Evolutionary conservation across 2,888 invertebrate genomes (phyloP).

Genomic region (Phortica okadai): DNA sequence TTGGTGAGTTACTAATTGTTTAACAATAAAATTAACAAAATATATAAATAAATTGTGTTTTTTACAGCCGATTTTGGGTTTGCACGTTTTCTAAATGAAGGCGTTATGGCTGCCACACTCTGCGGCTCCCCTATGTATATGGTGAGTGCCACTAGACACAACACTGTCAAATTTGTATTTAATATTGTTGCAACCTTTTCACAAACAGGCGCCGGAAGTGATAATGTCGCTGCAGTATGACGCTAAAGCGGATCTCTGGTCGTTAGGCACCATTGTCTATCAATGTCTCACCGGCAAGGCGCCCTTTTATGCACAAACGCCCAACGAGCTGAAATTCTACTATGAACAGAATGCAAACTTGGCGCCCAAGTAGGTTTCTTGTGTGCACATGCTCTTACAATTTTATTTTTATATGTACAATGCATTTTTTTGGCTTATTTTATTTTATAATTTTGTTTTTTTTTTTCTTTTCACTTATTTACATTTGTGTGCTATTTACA

Average conservation of each 20-base stretch:
- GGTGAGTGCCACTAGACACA: constrained; percentile 79
- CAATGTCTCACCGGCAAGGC: constrained; percentile 99
- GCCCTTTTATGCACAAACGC: constrained; percentile 98
- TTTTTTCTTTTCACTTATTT: not conserved
- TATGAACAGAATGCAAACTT: constrained; percentile 96
- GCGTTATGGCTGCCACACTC: constrained; percentile 99
- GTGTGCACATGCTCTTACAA: not conserved
- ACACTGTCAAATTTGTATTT: not conserved
- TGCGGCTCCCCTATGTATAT: constrained; percentile 99
- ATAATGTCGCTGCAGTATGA: constrained; percentile 99
- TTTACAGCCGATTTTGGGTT: constrained; percentile 97
- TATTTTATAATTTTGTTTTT: not conserved
- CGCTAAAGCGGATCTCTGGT: constrained; percentile 99
- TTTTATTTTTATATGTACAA: constrained; percentile 5
- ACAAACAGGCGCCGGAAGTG: constrained; percentile 92
- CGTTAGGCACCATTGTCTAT: constrained; percentile 98
- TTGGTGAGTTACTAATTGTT: constrained; percentile 81
- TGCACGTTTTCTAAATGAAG: constrained; percentile 98
- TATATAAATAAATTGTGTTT: not conserved
- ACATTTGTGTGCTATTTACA: constrained; percentile 71
- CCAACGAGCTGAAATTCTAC: constrained; percentile 96
- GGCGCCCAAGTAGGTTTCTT: constrained; percentile 86
- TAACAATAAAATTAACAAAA: not conserved
- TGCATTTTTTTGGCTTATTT: not conserved
- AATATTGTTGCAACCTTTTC: not conserved